Evolutionary conservation across 2,888 invertebrate species (phyloP).

Genomic region (Lochmaea capreae): DNA sequence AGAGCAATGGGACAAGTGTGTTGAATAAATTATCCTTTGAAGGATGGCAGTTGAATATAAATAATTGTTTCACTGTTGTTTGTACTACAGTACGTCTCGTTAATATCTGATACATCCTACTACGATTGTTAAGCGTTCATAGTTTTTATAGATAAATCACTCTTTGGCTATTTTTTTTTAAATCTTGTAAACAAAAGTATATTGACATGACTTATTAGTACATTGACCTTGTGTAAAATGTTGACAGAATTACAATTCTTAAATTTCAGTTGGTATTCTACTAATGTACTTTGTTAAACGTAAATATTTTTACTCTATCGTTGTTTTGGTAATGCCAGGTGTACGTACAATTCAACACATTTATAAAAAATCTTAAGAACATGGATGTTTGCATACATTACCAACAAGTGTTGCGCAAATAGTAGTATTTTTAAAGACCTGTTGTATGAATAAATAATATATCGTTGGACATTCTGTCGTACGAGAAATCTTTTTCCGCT

Average conservation of each 20-base stretch:
- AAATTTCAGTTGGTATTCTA: constrained; percentile 38
- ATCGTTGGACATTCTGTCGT: too few species aligned
- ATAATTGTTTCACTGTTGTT: too few species aligned
- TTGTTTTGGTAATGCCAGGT: constrained; percentile 32
- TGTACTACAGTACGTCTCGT: too few species aligned
- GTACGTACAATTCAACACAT: constrained; percentile 18
- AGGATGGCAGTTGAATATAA: too few species aligned
- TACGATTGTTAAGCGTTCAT: too few species aligned
- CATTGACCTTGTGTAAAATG: constrained; percentile 45
- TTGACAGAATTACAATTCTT: constrained; percentile 42
- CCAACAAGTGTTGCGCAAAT: background rate
- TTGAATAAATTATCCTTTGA: too few species aligned
- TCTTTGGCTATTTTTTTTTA: background rate
- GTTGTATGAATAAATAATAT: too few species aligned
- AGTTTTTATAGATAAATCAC: too few species aligned
- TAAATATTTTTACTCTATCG: constrained; percentile 32
- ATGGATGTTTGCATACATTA: background rate
- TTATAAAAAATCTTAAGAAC: constrained; percentile 12
- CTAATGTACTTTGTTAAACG: constrained; percentile 31
- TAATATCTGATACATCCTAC: too few species aligned
- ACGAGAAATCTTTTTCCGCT: too few species aligned
- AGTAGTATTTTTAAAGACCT: background rate
- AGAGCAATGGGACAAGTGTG: too few species aligned
- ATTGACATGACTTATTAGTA: constrained; percentile 28
- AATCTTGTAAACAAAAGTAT: background rate